phyloP scores from a whole-genome alignment of 2,888 invertebrate genomes.

The Stenolophus ochropezus region DNA sequence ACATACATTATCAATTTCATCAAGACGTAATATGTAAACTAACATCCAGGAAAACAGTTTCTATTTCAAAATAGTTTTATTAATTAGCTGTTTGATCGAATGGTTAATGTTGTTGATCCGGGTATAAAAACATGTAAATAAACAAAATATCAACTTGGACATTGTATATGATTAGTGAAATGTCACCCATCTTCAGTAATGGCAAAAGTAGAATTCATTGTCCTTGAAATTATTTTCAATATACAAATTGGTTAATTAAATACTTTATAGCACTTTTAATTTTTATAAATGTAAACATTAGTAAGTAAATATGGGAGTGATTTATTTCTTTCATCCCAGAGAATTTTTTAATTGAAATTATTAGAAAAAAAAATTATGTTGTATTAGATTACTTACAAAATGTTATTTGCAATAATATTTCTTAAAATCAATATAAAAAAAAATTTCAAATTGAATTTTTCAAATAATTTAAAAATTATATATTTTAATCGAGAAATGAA shows the following conservation, averaged over 20 bases:
- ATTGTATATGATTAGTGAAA: slow-evolving; percentile 37
- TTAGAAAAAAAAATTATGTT: too few relatives aligned
- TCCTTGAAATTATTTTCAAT: slow-evolving; percentile 37
- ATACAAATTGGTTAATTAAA: slow-evolving; percentile 37
- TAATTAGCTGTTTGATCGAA: neutral
- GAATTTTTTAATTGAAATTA: too few relatives aligned
- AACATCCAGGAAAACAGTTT: neutral
- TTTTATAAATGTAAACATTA: slow-evolving; percentile 2
- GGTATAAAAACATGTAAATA: slow-evolving; percentile 3
- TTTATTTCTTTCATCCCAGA: neutral
- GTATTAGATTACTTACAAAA: too few relatives aligned
- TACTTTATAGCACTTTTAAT: slow-evolving; percentile 1
- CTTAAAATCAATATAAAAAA: too few relatives aligned
- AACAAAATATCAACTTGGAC: slow-evolving; percentile 29
- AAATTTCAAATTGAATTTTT: too few relatives aligned
- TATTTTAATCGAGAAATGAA: too few relatives aligned
- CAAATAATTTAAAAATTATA: too few relatives aligned
- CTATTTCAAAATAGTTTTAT: neutral
- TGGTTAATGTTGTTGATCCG: neutral
- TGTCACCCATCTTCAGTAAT: slow-evolving; percentile 35
- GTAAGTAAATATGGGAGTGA: neutral
- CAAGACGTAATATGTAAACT: slow-evolving; percentile 10
- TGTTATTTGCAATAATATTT: too few relatives aligned
- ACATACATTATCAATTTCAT: slow-evolving; percentile 26
- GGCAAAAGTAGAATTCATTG: neutral